phyloP scores from a whole-genome alignment of 2,888 invertebrate species.

The Cybosia mesomella region DNA sequence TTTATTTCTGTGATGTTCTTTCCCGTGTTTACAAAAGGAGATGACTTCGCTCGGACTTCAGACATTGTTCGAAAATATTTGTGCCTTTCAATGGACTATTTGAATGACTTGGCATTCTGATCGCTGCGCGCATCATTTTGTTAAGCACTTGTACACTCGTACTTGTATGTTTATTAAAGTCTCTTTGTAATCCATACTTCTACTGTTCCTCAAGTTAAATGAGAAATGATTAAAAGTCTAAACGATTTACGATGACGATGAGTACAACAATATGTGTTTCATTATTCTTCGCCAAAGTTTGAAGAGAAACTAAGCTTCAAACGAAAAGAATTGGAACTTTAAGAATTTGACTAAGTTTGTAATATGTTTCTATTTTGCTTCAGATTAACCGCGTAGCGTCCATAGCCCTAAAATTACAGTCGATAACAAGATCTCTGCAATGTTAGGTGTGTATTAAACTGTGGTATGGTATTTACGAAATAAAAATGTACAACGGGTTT shows the following conservation, averaged over 20 bases:
- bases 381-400: conserved; percentile 11
- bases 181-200: too few relatives aligned
- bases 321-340: too few relatives aligned
- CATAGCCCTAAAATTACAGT: conserved; percentile 9
- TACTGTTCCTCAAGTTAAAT: too few relatives aligned
- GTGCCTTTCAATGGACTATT: conserved; percentile 64
- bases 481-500: neutral
- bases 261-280: neutral
- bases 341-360: neutral
- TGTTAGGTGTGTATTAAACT: conserved; percentile 1
- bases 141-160: too few relatives aligned
- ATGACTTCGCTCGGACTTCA: conserved; percentile 80
- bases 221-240: neutral
- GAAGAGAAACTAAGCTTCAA: neutral
- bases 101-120: conserved; percentile 45
- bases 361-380: conserved; percentile 21
- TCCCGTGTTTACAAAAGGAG: conserved; percentile 78
- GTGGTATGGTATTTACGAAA: neutral
- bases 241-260: neutral
- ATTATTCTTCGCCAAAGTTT: too few relatives aligned
- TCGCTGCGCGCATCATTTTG: too few relatives aligned
- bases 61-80: conserved; percentile 80
- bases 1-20: conserved; percentile 62
- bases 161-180: too few relatives aligned
- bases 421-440: conserved; percentile 10